These are phyloP conservation scores for Sphenopsis melanotis DNA, from an alignment of 2,797 vertebrate species.

Conservation along the genomic window DNA sequence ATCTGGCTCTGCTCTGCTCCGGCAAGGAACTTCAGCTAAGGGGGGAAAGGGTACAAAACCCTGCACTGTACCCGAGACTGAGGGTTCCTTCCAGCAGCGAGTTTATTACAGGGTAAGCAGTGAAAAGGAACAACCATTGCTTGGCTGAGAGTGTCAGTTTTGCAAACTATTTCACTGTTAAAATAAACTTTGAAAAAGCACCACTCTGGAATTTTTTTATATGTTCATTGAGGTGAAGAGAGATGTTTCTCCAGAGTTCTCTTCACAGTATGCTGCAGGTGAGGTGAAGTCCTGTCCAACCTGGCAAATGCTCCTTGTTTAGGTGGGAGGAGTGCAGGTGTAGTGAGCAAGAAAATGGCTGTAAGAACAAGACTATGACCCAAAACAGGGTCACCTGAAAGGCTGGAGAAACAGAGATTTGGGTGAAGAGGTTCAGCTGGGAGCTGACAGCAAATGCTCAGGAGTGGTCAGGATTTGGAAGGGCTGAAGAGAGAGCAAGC, in stretches of 20 bases:
- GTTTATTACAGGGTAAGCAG: neutral
- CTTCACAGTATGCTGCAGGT: neutral
- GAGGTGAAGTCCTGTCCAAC: neutral
- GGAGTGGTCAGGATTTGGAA: neutral
- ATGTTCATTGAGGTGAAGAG: neutral
- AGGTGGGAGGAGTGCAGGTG: neutral
- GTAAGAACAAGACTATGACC: neutral
- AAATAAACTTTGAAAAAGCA: neutral
- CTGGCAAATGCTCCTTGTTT: rapidly evolving
- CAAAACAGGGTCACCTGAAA: neutral
- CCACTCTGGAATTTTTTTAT: neutral
- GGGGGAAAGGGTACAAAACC: neutral
- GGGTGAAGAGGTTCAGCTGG: neutral
- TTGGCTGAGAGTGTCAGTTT: neutral
- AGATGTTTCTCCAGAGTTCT: neutral
- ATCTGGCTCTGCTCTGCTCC: neutral
- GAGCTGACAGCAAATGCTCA: neutral
- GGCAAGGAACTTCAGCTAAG: neutral
- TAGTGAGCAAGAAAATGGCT: neutral
- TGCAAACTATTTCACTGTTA: neutral
- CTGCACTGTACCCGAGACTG: neutral
- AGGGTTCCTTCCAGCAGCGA: neutral
- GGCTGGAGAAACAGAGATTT: neutral
- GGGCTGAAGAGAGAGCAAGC: neutral
- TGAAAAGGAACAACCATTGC: neutral